Percentiles rank a stretch among this genome's conserved stretches.
Conservation (phyloP, 2,888 invertebrate genomes). For the Zygaena filipendulae region DNA sequence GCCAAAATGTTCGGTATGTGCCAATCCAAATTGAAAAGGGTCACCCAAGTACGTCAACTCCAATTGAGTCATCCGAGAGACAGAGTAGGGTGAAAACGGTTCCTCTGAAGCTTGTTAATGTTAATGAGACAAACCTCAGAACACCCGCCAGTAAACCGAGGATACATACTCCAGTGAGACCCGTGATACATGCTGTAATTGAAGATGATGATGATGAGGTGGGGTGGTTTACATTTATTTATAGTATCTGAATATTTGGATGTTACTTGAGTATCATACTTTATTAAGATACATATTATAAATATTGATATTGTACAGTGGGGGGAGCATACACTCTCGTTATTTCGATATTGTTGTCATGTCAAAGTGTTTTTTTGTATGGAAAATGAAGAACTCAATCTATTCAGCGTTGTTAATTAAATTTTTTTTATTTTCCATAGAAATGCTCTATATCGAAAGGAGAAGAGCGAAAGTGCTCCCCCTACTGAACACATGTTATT, state of each 20-base stretch:
- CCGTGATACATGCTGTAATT: conserved; percentile 33
- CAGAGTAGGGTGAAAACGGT: conserved; percentile 21
- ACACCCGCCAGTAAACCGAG: conserved; percentile 36
- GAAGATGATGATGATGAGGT: conserved; percentile 46
- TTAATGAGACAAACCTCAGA: conserved; percentile 29
- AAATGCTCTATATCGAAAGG: too few relatives aligned
- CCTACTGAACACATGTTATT: too few relatives aligned
- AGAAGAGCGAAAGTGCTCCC: too few relatives aligned
- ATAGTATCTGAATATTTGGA: conserved; percentile 1
- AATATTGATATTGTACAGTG: neutral
- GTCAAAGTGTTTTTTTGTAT: too few relatives aligned
- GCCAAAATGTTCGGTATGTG: conserved; percentile 43
- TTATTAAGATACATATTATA: conserved; percentile 1
- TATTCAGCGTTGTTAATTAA: too few relatives aligned
- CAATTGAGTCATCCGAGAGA: conserved; percentile 28
- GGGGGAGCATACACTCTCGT: too few relatives aligned
- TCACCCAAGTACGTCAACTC: conserved; percentile 57
- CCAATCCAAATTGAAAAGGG: conserved; percentile 47
- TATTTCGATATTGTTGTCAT: too few relatives aligned
- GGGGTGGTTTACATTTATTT: conserved; percentile 39
- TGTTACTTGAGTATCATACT: neutral
- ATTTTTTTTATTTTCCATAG: too few relatives aligned
- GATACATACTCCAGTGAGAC: conserved; percentile 37
- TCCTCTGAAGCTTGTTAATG: conserved; percentile 35
- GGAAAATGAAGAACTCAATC: too few relatives aligned